Conservation (phyloP, 2,888 invertebrate genomes). For the Oxyscelio sp. region DNA sequence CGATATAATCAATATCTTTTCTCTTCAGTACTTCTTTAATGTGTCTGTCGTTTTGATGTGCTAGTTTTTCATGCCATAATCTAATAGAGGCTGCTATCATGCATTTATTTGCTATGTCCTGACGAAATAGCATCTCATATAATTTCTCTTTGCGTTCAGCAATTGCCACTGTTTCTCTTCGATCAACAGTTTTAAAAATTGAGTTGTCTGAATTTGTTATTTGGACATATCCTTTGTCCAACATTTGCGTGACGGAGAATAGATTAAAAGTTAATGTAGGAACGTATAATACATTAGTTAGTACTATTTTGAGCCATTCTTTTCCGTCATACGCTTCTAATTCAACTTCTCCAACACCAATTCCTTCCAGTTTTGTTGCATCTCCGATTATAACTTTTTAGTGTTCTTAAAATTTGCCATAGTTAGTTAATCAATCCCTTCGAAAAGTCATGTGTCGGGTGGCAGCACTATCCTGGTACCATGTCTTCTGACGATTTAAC, state of each 20-base stretch:
- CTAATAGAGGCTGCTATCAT: constrained; percentile 73
- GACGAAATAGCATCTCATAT: constrained; percentile 77
- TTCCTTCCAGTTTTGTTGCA: constrained; percentile 76
- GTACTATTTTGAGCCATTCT: constrained; percentile 69
- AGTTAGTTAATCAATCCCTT: constrained; percentile 34
- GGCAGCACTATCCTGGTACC: constrained; percentile 55
- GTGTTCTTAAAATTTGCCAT: background rate
- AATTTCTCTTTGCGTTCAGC: constrained; percentile 71
- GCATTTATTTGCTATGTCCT: constrained; percentile 32
- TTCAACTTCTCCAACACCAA: constrained; percentile 77
- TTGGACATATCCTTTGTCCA: constrained; percentile 79
- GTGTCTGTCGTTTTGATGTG: constrained; percentile 79
- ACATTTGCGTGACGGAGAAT: constrained; percentile 77
- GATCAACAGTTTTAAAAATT: constrained; percentile 66
- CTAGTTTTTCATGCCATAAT: constrained; percentile 79
- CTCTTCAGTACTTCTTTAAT: constrained; percentile 40
- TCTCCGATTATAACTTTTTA: constrained; percentile 69
- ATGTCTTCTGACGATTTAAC: background rate
- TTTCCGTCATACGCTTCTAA: constrained; percentile 78
- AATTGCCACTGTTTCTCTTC: constrained; percentile 57
- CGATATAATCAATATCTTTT: constrained; percentile 30
- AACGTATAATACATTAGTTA: constrained; percentile 71
- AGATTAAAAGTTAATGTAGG: constrained; percentile 76
- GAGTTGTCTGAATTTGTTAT: constrained; percentile 74
- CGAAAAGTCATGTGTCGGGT: constrained; percentile 51